Evolutionary conservation across 2,113 vertebrate species (phyloP).

Genomic region (Oryzias javanicus): DNA sequence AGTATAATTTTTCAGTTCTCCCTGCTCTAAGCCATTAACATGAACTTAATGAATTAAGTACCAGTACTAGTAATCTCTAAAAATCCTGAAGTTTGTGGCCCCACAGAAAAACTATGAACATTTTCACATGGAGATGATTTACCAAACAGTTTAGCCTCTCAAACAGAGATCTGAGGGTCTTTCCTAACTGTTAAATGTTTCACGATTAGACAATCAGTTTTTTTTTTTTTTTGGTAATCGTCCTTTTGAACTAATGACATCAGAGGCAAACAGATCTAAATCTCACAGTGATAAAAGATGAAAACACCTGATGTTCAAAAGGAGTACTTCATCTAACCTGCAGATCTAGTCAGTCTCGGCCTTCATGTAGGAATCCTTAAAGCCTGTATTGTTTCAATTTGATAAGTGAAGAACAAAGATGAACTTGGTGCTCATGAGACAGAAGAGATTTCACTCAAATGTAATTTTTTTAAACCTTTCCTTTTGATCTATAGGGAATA

Average conservation of each 20-base stretch:
- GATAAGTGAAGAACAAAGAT: conserved; percentile 36
- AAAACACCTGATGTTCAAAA: background rate
- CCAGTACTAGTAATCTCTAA: too few relatives aligned
- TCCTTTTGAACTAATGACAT: too few relatives aligned
- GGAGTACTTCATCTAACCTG: conserved; percentile 14
- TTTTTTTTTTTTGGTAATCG: too few relatives aligned
- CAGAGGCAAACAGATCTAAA: too few relatives aligned
- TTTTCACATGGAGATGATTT: too few relatives aligned
- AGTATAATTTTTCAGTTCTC: background rate
- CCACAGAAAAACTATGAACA: too few relatives aligned
- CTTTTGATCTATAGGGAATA: conserved; percentile 1
- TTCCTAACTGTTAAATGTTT: conserved; percentile 10
- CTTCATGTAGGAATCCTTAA: conserved; percentile 1
- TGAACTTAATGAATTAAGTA: too few relatives aligned
- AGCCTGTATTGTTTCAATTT: background rate
- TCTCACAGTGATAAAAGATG: background rate
- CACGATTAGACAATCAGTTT: too few relatives aligned
- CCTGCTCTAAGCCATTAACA: too few relatives aligned
- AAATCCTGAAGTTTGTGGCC: too few relatives aligned
- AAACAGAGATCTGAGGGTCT: background rate
- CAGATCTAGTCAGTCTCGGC: background rate
- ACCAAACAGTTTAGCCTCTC: background rate
- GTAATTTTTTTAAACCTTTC: conserved; percentile 8
- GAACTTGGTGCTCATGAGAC: conserved; percentile 43
- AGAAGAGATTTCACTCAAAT: conserved; percentile 26